phyloP scores from a whole-genome alignment of 2,888 invertebrate genomes.

The Cephalotes varians region DNA sequence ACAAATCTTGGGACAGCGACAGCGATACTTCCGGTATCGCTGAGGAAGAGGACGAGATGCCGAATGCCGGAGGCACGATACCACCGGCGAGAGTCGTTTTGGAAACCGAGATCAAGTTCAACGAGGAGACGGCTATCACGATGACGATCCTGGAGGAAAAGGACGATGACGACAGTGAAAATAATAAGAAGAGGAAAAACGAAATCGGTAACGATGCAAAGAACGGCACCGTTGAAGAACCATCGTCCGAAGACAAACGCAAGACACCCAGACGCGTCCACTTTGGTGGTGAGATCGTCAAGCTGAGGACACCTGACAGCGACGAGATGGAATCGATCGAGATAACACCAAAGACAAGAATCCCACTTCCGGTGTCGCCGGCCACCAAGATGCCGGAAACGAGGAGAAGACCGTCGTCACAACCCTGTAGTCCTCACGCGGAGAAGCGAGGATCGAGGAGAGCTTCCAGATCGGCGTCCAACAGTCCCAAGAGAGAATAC shows the following conservation, averaged over 20 bases:
- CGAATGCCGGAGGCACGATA: constrained; percentile 60
- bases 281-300: constrained; percentile 95
- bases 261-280: constrained; percentile 91
- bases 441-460: constrained; percentile 49
- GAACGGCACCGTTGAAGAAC: constrained; percentile 39
- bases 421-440: constrained; percentile 73
- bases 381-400: constrained; percentile 83
- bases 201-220: constrained; percentile 80
- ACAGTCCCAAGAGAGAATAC: constrained; percentile 79
- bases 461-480: constrained; percentile 77
- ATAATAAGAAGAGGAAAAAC: constrained; percentile 67
- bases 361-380: constrained; percentile 86
- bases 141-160: constrained; percentile 94
- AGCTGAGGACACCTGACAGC: constrained; percentile 94
- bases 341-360: constrained; percentile 79
- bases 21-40: constrained; percentile 80
- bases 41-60: constrained; percentile 78
- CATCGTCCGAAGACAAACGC: constrained; percentile 81
- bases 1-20: constrained; percentile 73
- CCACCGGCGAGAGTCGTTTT: constrained; percentile 88
- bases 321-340: constrained; percentile 88
- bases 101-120: constrained; percentile 94
- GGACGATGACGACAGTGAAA: constrained; percentile 80
- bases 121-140: constrained; percentile 92
- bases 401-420: constrained; percentile 70